Evolutionary conservation across 2,797 vertebrate species (phyloP).

Genomic region (Apogon talboti): DNA sequence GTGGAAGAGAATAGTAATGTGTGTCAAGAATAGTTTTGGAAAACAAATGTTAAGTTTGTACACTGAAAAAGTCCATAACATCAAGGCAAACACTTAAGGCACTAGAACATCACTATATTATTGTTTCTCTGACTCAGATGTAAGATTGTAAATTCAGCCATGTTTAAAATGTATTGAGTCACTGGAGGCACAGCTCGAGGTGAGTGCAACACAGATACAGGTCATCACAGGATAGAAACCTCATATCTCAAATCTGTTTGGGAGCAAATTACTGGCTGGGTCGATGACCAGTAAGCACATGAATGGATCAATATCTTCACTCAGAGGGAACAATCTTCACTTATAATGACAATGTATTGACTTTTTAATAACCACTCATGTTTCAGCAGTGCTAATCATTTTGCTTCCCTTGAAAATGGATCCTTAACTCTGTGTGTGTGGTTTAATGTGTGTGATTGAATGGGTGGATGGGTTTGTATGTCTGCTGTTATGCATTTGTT

Average conservation of each 20-base stretch:
- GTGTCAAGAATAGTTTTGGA: no score
- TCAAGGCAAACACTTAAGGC: neutral
- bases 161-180: constrained; percentile 35
- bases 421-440: constrained; percentile 40
- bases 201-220: constrained; percentile 55
- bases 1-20: no score
- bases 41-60: neutral
- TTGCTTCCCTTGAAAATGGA: constrained; percentile 66
- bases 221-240: constrained; percentile 64
- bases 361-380: constrained; percentile 84
- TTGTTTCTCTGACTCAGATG: constrained; percentile 2
- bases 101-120: neutral
- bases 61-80: neutral
- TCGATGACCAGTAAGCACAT: constrained; percentile 81
- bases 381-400: constrained; percentile 82
- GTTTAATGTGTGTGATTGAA: constrained; percentile 2
- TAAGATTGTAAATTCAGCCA: constrained; percentile 27
- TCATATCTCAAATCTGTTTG: constrained; percentile 78
- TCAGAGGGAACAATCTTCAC: constrained; percentile 82
- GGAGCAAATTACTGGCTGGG: constrained; percentile 74
- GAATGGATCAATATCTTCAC: constrained; percentile 79
- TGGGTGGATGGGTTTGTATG: constrained; percentile 9
- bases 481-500: constrained; percentile 29
- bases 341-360: constrained; percentile 86
- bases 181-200: constrained; percentile 15